A percentile compares a stretch with the other conserved stretches of the same genome.
Conservation (phyloP, 2,113 vertebrate genomes). For the Pandion haliaetus region DNA sequence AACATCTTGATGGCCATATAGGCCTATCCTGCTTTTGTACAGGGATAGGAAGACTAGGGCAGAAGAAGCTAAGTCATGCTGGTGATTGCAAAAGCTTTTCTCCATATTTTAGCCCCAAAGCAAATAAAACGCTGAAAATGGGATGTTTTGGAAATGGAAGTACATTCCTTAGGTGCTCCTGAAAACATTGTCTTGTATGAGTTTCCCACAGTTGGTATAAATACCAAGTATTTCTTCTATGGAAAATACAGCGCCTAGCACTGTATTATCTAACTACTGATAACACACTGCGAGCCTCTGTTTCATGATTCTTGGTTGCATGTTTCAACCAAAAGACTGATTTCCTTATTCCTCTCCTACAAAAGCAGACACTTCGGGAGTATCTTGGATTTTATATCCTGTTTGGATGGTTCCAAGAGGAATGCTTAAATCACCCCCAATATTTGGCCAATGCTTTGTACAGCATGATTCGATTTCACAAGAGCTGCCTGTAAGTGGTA, state of each 20-base stretch:
- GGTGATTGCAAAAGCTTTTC: neutral
- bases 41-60: neutral
- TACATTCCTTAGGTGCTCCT: neutral
- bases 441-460: neutral
- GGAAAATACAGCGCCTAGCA: neutral
- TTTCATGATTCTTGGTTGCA: neutral
- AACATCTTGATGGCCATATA: rapidly evolving
- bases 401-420: neutral
- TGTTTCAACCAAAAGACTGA: neutral
- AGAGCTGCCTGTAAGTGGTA: neutral
- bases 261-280: neutral
- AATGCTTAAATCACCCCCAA: neutral
- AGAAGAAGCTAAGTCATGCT: neutral
- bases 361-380: neutral
- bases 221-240: neutral
- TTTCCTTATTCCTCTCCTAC: neutral
- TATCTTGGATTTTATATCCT: neutral
- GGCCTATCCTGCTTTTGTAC: neutral
- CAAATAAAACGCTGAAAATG: neutral
- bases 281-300: neutral
- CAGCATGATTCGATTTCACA: neutral
- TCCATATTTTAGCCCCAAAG: neutral
- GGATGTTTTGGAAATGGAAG: neutral
- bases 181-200: neutral
- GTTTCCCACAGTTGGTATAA: neutral